These are phyloP conservation scores for Orthosia cruda DNA, from an alignment of 2,888 invertebrate species.

Conservation along the genomic window DNA sequence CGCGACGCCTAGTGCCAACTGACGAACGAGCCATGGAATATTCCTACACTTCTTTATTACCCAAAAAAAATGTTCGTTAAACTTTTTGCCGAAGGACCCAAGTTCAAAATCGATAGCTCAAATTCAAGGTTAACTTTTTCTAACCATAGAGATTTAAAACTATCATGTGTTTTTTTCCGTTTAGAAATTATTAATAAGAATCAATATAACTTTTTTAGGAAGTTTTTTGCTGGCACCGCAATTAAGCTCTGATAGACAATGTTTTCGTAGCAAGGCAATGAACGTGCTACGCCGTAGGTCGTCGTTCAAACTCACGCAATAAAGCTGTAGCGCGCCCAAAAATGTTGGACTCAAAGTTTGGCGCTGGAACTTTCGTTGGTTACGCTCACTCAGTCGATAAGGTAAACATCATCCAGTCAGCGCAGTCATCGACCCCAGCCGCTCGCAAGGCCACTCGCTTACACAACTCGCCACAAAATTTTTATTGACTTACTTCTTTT, in stretches of 20 bases:
- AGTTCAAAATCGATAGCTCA: constrained; percentile 39
- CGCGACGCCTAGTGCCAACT: constrained; percentile 72
- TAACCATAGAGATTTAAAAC: constrained; percentile 35
- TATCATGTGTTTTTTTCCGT: constrained; percentile 34
- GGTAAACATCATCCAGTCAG: constrained; percentile 86
- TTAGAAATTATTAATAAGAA: constrained; percentile 43
- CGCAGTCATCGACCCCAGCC: constrained; percentile 86
- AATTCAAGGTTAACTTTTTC: constrained; percentile 55
- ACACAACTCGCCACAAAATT: constrained; percentile 84
- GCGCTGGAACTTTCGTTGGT: constrained; percentile 83
- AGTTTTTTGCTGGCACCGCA: constrained; percentile 36
- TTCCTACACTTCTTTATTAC: constrained; percentile 72
- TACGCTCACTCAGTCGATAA: constrained; percentile 84
- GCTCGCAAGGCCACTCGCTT: constrained; percentile 88
- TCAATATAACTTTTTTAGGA: constrained; percentile 14
- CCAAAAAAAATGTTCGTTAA: constrained; percentile 68
- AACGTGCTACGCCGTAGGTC: constrained; percentile 74
- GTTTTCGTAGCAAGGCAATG: constrained; percentile 58
- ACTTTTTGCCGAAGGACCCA: constrained; percentile 57
- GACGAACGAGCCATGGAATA: constrained; percentile 73
- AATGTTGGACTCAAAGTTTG: constrained; percentile 75
- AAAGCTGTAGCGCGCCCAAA: constrained; percentile 74
- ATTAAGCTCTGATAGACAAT: constrained; percentile 32
- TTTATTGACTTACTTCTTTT: constrained; percentile 77
- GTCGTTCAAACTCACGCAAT: constrained; percentile 64